Conservation (phyloP, 2,797 vertebrate genomes). For the Dallia pectoralis region DNA sequence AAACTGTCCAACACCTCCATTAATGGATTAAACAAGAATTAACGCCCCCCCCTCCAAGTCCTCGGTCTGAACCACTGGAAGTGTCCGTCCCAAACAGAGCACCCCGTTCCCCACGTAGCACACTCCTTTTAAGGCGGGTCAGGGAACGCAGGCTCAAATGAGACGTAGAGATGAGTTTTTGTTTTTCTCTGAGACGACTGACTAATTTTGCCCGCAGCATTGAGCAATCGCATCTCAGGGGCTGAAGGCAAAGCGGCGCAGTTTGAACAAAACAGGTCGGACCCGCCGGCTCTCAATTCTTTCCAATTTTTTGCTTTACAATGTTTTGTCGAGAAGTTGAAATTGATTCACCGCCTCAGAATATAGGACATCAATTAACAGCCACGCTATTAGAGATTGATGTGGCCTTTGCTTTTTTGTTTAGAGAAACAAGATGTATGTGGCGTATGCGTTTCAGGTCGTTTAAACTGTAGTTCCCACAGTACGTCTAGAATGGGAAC, state of each 20-base stretch:
- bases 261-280: conserved; percentile 19
- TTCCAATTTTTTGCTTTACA: neutral
- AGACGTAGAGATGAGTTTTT: too few relatives aligned
- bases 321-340: conserved; percentile 13
- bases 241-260: neutral
- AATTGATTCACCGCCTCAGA: conserved; percentile 14
- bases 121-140: too few relatives aligned
- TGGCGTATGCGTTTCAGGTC: too few relatives aligned
- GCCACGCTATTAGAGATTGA: conserved; percentile 13
- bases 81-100: conserved; percentile 14
- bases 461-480: too few relatives aligned
- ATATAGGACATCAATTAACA: conserved; percentile 9
- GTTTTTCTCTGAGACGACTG: conserved; percentile 11
- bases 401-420: conserved; percentile 19
- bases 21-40: conserved; percentile 38
- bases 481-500: too few relatives aligned
- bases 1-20: conserved; percentile 40
- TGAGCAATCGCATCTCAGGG: conserved; percentile 12
- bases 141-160: too few relatives aligned
- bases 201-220: conserved; percentile 27
- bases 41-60: conserved; percentile 4
- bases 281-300: conserved; percentile 1
- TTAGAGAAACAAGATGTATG: neutral
- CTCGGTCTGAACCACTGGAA: conserved; percentile 10
- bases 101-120: too few relatives aligned